Evolutionary conservation across 2,888 invertebrate genomes (phyloP).

Genomic region (Apodemia zela): DNA sequence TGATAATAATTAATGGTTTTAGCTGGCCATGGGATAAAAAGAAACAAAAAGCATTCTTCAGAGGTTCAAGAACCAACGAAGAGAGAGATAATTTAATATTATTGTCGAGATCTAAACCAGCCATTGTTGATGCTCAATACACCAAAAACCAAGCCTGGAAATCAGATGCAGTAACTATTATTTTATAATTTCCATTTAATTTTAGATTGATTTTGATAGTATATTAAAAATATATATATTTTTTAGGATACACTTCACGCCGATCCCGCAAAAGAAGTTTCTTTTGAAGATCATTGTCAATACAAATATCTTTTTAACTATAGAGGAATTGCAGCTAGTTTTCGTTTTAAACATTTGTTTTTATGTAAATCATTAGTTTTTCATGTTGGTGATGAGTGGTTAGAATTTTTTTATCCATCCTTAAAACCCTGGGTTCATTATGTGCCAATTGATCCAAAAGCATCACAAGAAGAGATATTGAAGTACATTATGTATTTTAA

Average conservation of each 20-base stretch:
- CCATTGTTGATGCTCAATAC: constrained; percentile 94
- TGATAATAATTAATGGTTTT: constrained; percentile 23
- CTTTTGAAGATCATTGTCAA: constrained; percentile 94
- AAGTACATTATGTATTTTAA: constrained; percentile 87
- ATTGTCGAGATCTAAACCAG: constrained; percentile 86
- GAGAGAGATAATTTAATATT: constrained; percentile 94
- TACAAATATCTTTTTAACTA: constrained; percentile 98
- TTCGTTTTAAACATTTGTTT: constrained; percentile 97
- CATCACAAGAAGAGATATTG: constrained; percentile 84
- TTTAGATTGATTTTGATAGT: neutral
- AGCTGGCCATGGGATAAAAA: constrained; percentile 89
- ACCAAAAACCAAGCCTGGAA: constrained; percentile 99
- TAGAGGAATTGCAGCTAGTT: constrained; percentile 97
- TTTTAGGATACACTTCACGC: constrained; percentile 91
- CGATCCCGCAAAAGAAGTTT: constrained; percentile 91
- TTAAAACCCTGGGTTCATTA: constrained; percentile 98
- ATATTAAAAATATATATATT: constrained; percentile 1
- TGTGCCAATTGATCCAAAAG: constrained; percentile 87
- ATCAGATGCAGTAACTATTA: constrained; percentile 85
- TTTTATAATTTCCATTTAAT: neutral
- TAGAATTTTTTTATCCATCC: constrained; percentile 95
- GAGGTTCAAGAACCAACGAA: constrained; percentile 95
- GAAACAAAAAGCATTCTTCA: constrained; percentile 87
- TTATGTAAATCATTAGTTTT: constrained; percentile 95
- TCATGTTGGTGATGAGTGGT: constrained; percentile 96